Percentiles rank a stretch among this genome's conserved stretches.
phyloP scores from a whole-genome alignment of 2,797 vertebrate genomes.

The Lagodon rhomboides region DNA sequence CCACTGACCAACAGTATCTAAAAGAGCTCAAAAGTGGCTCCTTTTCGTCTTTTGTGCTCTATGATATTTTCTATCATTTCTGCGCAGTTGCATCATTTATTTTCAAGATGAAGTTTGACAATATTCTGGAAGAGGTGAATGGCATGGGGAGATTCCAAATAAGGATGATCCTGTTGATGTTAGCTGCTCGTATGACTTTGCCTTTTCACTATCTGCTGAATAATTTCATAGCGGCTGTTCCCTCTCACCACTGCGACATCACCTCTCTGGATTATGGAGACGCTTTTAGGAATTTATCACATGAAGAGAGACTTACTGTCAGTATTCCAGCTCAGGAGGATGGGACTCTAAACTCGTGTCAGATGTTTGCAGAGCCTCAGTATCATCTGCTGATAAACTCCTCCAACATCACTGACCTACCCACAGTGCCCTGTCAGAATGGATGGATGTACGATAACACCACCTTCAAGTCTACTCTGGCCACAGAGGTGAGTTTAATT shows the following conservation, averaged over 20 bases:
- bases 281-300: constrained; percentile 84
- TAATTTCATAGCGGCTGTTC: constrained; percentile 83
- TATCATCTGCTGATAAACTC: constrained; percentile 78
- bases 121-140: constrained; percentile 84
- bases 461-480: constrained; percentile 90
- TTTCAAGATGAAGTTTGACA: constrained; percentile 88
- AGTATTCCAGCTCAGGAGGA: constrained; percentile 85
- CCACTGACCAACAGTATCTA: constrained; percentile 12
- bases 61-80: constrained; percentile 4
- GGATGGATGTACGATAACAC: constrained; percentile 92
- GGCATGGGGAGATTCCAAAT: constrained; percentile 90
- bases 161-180: constrained; percentile 72
- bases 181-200: constrained; percentile 85
- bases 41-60: neutral
- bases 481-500: constrained; percentile 91
- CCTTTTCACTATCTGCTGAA: constrained; percentile 90
- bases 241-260: constrained; percentile 88
- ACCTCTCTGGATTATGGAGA: constrained; percentile 68
- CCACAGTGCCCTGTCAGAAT: constrained; percentile 81
- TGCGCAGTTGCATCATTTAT: neutral
- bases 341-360: constrained; percentile 87
- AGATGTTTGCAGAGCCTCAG: constrained; percentile 86
- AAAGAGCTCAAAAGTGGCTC: neutral
- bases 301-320: constrained; percentile 79
- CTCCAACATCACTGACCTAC: constrained; percentile 47